Evolutionary conservation across 2,113 vertebrate species (phyloP).

Genomic region (Bubalus kerabau): DNA sequence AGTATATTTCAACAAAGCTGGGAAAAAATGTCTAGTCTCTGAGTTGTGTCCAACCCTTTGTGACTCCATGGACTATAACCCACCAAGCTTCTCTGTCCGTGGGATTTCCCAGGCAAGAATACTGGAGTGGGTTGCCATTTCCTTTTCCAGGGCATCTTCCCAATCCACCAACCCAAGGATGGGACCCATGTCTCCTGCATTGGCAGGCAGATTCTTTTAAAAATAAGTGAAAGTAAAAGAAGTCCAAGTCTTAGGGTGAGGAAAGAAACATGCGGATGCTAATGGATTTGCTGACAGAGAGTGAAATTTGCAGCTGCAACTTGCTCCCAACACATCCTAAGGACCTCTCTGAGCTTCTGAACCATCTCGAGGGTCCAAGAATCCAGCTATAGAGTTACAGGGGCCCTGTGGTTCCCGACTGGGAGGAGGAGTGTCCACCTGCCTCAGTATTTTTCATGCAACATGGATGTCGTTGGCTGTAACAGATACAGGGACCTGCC

Average conservation of each 20-base stretch:
- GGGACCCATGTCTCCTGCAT: neutral
- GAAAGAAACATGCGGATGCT: accelerated
- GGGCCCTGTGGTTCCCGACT: accelerated
- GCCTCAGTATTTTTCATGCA: accelerated
- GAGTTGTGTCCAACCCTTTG: neutral
- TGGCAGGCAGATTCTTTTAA: neutral
- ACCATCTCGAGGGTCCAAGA: neutral
- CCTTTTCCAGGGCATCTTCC: neutral
- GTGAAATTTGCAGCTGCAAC: no score
- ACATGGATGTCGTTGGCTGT: accelerated
- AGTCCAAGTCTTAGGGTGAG: no score
- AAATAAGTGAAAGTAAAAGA: neutral
- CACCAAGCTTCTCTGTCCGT: neutral
- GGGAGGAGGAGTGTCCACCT: accelerated
- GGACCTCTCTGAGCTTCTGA: neutral
- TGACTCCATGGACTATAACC: neutral
- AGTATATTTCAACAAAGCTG: neutral
- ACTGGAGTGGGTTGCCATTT: neutral
- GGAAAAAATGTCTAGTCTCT: neutral
- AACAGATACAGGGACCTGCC: accelerated
- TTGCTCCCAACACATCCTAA: accelerated
- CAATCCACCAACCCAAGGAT: neutral
- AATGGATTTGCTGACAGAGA: no score
- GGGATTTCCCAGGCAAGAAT: neutral
- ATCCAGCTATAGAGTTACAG: neutral